These are phyloP conservation scores for Holothuria glaberrima DNA, from an alignment of 35 echinoderm and acorn worm genomes.

Conservation along the genomic window DNA sequence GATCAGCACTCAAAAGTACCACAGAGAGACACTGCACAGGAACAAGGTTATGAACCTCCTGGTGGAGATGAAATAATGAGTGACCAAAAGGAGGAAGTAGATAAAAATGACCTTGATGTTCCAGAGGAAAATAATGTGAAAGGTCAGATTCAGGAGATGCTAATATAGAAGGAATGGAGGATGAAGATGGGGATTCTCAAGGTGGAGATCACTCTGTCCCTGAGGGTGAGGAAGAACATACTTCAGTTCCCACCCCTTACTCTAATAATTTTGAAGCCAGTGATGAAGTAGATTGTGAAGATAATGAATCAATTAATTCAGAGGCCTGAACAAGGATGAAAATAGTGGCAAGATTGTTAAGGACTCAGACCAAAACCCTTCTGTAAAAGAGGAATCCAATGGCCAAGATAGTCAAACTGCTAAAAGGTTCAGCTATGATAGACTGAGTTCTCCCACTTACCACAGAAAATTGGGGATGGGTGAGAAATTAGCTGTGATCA, in stretches of 20 bases:
- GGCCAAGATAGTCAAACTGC: neutral
- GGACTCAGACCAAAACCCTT: neutral
- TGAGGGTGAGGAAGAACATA: slow-evolving; percentile 7
- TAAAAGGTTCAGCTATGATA: slow-evolving; percentile 36
- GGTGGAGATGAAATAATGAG: no score
- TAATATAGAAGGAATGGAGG: no score
- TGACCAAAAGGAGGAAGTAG: no score
- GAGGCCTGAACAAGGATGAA: slow-evolving; percentile 11
- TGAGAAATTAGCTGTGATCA: no score
- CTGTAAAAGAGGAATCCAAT: neutral
- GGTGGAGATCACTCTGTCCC: neutral
- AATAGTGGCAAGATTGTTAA: neutral
- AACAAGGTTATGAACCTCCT: no score
- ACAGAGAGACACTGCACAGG: no score
- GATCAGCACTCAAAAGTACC: no score
- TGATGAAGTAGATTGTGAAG: neutral
- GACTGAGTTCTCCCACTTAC: slow-evolving; percentile 17
- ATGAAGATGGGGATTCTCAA: neutral
- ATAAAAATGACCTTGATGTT: no score
- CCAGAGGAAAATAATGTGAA: no score
- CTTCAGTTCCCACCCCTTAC: neutral
- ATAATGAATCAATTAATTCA: no score
- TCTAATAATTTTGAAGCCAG: neutral
- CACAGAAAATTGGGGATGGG: neutral
- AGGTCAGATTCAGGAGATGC: no score